These are phyloP conservation scores for Autographa pulchrina DNA, from an alignment of 2,888 invertebrate genomes.

Conservation along the genomic window DNA sequence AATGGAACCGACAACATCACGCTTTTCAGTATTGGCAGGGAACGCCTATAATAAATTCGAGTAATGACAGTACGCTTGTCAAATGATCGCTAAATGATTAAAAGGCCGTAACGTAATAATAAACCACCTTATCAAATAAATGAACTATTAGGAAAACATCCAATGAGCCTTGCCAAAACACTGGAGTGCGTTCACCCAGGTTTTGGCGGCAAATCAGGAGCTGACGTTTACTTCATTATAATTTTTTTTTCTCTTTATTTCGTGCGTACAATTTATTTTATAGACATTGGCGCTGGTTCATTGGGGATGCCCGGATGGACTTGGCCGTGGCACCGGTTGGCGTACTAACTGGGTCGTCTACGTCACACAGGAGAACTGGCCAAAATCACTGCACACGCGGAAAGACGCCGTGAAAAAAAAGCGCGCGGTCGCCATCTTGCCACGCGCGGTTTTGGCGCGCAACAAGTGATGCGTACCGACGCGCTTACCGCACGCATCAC, in stretches of 20 bases:
- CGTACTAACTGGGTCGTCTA: constrained; percentile 86
- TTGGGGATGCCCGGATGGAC: constrained; percentile 87
- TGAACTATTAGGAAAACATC: constrained; percentile 86
- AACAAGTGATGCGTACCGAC: constrained; percentile 67
- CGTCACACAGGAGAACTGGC: constrained; percentile 86
- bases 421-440: constrained; percentile 77
- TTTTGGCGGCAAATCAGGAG: constrained; percentile 86
- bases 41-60: constrained; percentile 36
- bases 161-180: constrained; percentile 85
- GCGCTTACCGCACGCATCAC: constrained; percentile 79
- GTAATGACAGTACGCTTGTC: constrained; percentile 37
- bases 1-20: constrained; percentile 42
- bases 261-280: constrained; percentile 87
- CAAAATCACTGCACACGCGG: constrained; percentile 87
- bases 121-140: constrained; percentile 81
- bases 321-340: constrained; percentile 89
- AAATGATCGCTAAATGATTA: constrained; percentile 46
- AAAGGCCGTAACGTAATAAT: constrained; percentile 65
- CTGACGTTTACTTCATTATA: constrained; percentile 86
- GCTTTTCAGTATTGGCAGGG: constrained; percentile 39
- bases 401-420: constrained; percentile 83
- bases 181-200: constrained; percentile 87
- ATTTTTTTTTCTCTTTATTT: constrained; percentile 83
- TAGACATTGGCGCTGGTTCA: constrained; percentile 89
- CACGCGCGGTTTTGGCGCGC: constrained; percentile 78